phyloP scores from a whole-genome alignment of 2,113 vertebrate species.

The Anthoscopus minutus region DNA sequence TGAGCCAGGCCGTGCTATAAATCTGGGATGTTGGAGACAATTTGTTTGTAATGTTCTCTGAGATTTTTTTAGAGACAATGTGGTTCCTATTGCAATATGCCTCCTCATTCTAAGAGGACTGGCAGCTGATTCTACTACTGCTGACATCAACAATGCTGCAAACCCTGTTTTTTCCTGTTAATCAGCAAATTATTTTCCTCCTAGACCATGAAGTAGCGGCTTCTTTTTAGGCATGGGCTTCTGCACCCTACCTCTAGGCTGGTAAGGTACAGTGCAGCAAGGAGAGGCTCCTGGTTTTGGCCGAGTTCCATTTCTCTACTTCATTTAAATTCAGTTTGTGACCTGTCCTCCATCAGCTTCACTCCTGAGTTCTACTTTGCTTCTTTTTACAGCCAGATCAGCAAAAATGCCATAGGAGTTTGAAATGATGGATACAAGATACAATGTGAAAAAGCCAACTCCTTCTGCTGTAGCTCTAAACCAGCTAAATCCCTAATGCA shows the following conservation, averaged over 20 bases:
- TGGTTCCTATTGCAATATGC: slow-evolving; percentile 14
- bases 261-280: background rate
- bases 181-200: background rate
- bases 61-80: background rate
- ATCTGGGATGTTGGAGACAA: background rate
- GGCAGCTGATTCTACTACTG: background rate
- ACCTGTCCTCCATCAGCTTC: background rate
- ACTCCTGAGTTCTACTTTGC: background rate
- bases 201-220: background rate
- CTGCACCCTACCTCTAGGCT: background rate
- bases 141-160: background rate
- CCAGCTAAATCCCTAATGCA: background rate
- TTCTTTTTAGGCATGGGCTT: background rate
- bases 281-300: background rate
- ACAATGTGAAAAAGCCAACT: background rate
- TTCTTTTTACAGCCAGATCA: background rate
- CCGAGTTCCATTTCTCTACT: background rate
- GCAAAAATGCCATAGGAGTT: background rate
- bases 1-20: slow-evolving; percentile 18
- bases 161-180: background rate
- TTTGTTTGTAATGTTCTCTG: background rate
- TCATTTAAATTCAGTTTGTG: background rate
- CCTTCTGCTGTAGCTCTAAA: background rate
- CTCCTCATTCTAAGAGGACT: background rate
- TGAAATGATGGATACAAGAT: background rate